A percentile compares a stretch with the other conserved stretches of the same genome.
phyloP scores from a whole-genome alignment of 2,888 invertebrate genomes.

The Autographa pulchrina region DNA sequence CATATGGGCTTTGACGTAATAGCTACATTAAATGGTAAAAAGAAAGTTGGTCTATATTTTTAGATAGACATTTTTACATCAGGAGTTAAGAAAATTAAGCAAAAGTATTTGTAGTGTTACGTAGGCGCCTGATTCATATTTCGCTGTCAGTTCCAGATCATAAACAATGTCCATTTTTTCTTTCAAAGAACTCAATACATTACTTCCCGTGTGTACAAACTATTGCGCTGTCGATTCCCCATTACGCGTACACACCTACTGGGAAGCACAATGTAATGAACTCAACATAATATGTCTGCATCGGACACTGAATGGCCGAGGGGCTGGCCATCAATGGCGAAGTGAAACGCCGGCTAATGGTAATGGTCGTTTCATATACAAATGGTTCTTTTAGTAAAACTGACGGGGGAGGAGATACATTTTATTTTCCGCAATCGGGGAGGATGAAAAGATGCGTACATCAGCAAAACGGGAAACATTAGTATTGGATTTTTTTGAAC shows the following conservation, averaged over 20 bases:
- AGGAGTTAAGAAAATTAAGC: no score
- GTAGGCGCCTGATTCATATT: background rate
- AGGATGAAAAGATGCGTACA: slow-evolving; percentile 54
- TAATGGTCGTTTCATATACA: slow-evolving; percentile 66
- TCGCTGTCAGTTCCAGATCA: slow-evolving; percentile 14
- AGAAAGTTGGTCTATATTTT: background rate
- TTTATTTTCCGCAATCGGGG: slow-evolving; percentile 57
- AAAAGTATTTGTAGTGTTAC: background rate
- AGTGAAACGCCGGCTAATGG: slow-evolving; percentile 61
- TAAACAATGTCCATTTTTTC: slow-evolving; percentile 10
- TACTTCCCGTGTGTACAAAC: slow-evolving; percentile 34
- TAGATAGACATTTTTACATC: background rate
- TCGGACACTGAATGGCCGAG: slow-evolving; percentile 59
- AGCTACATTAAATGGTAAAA: background rate
- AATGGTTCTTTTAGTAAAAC: slow-evolving; percentile 63
- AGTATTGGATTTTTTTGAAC: slow-evolving; percentile 50
- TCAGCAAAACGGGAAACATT: slow-evolving; percentile 52
- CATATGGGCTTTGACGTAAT: background rate
- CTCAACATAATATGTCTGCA: slow-evolving; percentile 59
- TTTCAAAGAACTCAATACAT: slow-evolving; percentile 35
- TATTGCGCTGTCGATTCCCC: slow-evolving; percentile 41
- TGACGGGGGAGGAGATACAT: slow-evolving; percentile 54
- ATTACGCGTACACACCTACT: slow-evolving; percentile 42
- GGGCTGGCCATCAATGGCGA: slow-evolving; percentile 58
- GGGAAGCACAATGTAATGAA: slow-evolving; percentile 56